phyloP scores from a whole-genome alignment of 2,888 invertebrate species.

The Leptopilina syphax region DNA sequence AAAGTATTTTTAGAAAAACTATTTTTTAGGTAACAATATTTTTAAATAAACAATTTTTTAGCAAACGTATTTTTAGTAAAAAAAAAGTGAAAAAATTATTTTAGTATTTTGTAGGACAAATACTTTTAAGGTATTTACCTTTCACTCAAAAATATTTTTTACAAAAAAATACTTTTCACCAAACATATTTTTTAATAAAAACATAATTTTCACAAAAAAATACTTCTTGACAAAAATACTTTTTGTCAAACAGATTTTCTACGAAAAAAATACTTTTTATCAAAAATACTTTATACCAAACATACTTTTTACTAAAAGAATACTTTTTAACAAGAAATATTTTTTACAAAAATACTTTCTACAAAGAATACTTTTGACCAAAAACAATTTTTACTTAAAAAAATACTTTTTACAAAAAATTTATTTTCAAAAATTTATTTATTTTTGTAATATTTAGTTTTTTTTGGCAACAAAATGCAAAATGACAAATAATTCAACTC shows the following conservation, averaged over 20 bases:
- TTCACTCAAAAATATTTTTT: too few relatives aligned
- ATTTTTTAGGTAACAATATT: neutral
- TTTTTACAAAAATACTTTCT: too few relatives aligned
- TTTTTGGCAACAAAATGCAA: neutral
- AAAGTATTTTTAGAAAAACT: neutral
- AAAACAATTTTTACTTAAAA: neutral
- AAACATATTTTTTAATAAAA: too few relatives aligned
- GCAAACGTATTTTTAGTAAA: neutral
- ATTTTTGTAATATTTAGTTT: neutral
- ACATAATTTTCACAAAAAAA: too few relatives aligned
- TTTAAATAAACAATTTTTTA: neutral
- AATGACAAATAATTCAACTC: slow-evolving; percentile 2
- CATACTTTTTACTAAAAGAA: too few relatives aligned
- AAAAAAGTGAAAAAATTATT: neutral
- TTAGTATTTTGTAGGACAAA: too few relatives aligned
- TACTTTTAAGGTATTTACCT: neutral
- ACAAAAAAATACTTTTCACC: too few relatives aligned
- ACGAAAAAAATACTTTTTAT: neutral
- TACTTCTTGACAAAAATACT: too few relatives aligned
- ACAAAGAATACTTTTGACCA: too few relatives aligned
- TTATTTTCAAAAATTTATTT: neutral
- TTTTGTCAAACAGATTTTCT: neutral
- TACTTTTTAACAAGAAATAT: too few relatives aligned
- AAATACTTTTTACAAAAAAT: neutral
- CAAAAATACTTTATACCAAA: too few relatives aligned